phyloP scores from a whole-genome alignment of 2,888 invertebrate genomes.

The Athalia rosae region DNA sequence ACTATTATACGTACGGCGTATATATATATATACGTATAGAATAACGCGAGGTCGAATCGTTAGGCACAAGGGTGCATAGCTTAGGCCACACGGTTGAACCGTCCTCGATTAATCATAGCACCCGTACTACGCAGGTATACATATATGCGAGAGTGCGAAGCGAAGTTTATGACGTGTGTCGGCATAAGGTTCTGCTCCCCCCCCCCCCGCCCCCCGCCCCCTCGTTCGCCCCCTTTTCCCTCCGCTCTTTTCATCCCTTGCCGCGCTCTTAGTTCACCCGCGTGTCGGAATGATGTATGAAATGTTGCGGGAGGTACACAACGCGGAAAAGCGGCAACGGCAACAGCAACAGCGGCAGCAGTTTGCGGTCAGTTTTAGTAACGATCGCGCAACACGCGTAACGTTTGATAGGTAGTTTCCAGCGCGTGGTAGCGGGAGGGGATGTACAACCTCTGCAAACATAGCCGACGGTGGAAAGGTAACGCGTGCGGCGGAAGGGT shows the following conservation, averaged over 20 bases:
- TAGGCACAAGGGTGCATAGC: constrained; percentile 32
- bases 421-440: constrained; percentile 14
- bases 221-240: neutral
- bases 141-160: constrained; percentile 37
- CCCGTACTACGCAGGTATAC: constrained; percentile 57
- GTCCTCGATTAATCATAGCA: constrained; percentile 67
- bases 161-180: constrained; percentile 45
- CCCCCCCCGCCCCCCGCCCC: constrained; percentile 2
- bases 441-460: constrained; percentile 15
- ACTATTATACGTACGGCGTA: too few relatives aligned
- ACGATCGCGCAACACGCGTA: constrained; percentile 39
- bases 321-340: neutral
- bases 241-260: too few relatives aligned
- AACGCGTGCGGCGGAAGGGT: neutral
- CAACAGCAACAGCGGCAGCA: constrained; percentile 3
- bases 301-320: constrained; percentile 37
- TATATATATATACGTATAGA: too few relatives aligned
- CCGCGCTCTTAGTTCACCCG: constrained; percentile 9
- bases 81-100: constrained; percentile 26
- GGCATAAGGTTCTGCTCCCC: constrained; percentile 34
- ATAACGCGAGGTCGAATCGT: constrained; percentile 24
- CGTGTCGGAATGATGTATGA: constrained; percentile 41
- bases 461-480: neutral
- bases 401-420: constrained; percentile 33
- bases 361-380: constrained; percentile 42